A percentile compares a stretch with the other conserved stretches of the same genome.
phyloP scores from a whole-genome alignment of 1,140 invertebrate species.

The Zaprionus kolodkinae region DNA sequence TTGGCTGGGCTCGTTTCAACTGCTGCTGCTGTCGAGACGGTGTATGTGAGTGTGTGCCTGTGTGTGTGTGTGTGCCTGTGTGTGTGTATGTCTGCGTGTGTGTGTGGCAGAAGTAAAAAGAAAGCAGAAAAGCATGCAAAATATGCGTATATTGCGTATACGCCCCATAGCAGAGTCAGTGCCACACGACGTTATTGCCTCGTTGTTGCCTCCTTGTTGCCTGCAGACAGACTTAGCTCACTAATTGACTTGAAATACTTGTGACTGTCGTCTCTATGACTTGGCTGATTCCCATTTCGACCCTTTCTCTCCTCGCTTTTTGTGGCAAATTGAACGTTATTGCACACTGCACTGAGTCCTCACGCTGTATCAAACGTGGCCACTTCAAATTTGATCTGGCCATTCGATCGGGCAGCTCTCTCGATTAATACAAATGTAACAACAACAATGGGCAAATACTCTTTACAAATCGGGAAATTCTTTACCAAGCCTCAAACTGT shows the following conservation, averaged over 20 bases:
- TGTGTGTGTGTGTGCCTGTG: neutral
- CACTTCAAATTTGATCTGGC: conserved; percentile 56
- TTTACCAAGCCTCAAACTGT: neutral
- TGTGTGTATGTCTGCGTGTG: neutral
- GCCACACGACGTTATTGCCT: neutral
- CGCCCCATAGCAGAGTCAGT: conserved; percentile 26
- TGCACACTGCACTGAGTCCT: neutral
- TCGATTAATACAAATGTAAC: conserved; percentile 3
- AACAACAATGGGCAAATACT: conserved; percentile 7
- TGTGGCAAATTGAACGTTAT: conserved; percentile 48
- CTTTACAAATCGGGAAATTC: neutral
- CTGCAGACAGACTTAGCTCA: conserved; percentile 34
- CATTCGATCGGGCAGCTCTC: conserved; percentile 41
- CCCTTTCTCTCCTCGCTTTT: conserved; percentile 7
- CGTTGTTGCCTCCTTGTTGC: conserved; percentile 17
- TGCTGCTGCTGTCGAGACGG: conserved; percentile 12
- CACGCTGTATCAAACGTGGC: conserved; percentile 52
- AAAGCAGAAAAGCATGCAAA: conserved; percentile 40
- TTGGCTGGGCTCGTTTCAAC: conserved; percentile 53
- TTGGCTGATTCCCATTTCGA: neutral
- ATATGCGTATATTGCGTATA: conserved; percentile 61
- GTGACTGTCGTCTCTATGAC: neutral
- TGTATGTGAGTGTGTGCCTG: conserved; percentile 4
- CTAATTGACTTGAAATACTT: conserved; percentile 58
- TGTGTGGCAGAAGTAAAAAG: conserved; percentile 4